Evolutionary conservation across 1,140 invertebrate species (phyloP).

Genomic region (Pogonomyrmex californicus): DNA sequence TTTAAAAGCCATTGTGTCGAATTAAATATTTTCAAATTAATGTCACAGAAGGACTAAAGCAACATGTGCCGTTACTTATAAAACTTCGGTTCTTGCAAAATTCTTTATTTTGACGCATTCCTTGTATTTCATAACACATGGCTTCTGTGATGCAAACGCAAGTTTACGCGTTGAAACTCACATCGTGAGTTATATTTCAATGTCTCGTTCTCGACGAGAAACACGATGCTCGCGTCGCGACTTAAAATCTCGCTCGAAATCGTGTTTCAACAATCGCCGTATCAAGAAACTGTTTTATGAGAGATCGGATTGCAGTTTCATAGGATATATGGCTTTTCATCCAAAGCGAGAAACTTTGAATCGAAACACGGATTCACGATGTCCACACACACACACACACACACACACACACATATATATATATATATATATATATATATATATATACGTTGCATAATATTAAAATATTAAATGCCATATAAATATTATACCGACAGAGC

Average conservation of each 20-base stretch:
- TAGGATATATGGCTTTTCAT: slow-evolving; percentile 27
- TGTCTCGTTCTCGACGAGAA: slow-evolving; percentile 45
- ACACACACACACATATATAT: too few species aligned
- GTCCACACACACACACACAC: too few species aligned
- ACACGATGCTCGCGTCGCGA: slow-evolving; percentile 40
- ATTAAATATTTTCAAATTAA: neutral
- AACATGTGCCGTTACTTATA: neutral
- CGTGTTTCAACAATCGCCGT: slow-evolving; percentile 47
- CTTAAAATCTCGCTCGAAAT: slow-evolving; percentile 54
- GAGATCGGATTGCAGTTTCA: slow-evolving; percentile 33
- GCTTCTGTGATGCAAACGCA: slow-evolving; percentile 22
- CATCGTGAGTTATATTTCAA: slow-evolving; percentile 47
- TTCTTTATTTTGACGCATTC: slow-evolving; percentile 45
- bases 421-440: too few species aligned
- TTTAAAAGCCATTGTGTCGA: neutral
- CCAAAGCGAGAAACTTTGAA: neutral
- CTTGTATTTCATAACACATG: neutral
- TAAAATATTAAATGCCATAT: neutral
- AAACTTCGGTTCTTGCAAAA: neutral
- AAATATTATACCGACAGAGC: neutral
- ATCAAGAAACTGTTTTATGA: slow-evolving; percentile 53
- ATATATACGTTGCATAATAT: neutral
- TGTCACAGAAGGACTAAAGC: neutral
- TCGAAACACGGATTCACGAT: neutral
- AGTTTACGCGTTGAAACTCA: slow-evolving; percentile 30